A percentile compares a stretch with the other conserved stretches of the same genome.
Conservation (phyloP, 2,797 vertebrate genomes). For the Enteromius thamalakanensis region DNA sequence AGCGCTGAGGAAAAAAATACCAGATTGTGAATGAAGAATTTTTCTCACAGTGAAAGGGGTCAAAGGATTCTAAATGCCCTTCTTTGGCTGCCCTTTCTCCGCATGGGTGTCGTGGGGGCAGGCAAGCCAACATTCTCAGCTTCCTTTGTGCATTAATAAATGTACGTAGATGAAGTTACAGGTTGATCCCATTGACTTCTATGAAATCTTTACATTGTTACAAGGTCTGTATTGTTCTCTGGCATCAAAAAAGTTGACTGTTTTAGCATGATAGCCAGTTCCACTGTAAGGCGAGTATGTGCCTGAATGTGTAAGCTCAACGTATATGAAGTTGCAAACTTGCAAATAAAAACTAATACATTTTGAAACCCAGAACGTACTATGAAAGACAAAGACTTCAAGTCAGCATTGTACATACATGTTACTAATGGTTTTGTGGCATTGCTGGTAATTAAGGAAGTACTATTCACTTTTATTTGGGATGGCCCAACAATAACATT, state of each 20-base stretch:
- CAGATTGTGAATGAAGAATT: slow-evolving; percentile 71
- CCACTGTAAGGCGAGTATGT: neutral
- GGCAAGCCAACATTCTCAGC: slow-evolving; percentile 70
- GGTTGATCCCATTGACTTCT: slow-evolving; percentile 61
- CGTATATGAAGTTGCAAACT: neutral
- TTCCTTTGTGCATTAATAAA: slow-evolving; percentile 67
- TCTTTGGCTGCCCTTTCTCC: slow-evolving; percentile 75
- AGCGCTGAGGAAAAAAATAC: slow-evolving; percentile 71
- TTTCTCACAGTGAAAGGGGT: slow-evolving; percentile 84
- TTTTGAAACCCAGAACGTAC: neutral
- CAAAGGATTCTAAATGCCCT: slow-evolving; percentile 72
- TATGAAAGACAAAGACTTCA: neutral
- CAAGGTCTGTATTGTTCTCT: slow-evolving; percentile 16
- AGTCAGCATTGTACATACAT: neutral
- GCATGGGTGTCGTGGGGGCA: slow-evolving; percentile 70
- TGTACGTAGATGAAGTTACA: slow-evolving; percentile 55
- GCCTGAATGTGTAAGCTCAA: neutral
- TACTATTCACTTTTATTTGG: neutral
- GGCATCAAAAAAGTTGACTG: neutral
- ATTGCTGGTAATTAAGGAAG: neutral
- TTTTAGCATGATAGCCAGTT: neutral
- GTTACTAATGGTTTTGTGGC: neutral
- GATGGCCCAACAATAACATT: neutral
- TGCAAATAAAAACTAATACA: neutral
- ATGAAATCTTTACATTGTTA: slow-evolving; percentile 44